Conservation (phyloP, 2,888 invertebrate genomes). For the Diadromus collaris region DNA sequence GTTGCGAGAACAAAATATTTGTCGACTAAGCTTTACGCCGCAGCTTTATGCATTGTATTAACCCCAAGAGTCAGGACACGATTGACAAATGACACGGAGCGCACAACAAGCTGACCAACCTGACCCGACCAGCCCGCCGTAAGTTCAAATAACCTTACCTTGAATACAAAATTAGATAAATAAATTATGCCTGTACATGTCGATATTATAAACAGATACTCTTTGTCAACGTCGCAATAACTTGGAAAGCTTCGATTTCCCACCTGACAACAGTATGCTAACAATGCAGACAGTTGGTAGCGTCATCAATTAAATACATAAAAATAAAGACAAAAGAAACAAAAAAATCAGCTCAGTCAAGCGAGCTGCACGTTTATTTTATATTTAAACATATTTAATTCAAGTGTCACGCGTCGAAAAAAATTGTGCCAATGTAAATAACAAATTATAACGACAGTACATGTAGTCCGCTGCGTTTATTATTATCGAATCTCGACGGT, state of each 20-base stretch:
- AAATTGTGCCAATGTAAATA: not conserved
- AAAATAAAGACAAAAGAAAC: slow-evolving; percentile 16
- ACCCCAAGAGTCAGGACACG: not conserved
- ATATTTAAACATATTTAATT: not conserved
- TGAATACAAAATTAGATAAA: not conserved
- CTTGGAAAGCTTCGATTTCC: not conserved
- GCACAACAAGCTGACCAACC: slow-evolving; percentile 13
- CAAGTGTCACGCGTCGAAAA: not conserved
- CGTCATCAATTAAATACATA: not conserved
- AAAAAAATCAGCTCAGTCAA: not conserved
- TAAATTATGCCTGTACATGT: not conserved
- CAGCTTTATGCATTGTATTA: slow-evolving; percentile 12
- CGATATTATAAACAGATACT: not conserved
- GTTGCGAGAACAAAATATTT: slow-evolving; percentile 1
- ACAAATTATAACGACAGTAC: not conserved
- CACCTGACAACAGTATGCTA: not conserved
- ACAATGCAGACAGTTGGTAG: not conserved
- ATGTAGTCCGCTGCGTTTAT: not conserved
- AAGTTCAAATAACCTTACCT: not conserved
- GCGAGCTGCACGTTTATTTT: not conserved
- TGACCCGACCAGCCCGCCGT: not conserved
- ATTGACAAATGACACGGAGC: slow-evolving; percentile 24
- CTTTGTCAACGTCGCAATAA: not conserved
- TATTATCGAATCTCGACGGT: not conserved
- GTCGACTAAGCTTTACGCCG: slow-evolving; percentile 7